These are phyloP conservation scores for Girardinichthys multiradiatus DNA, from an alignment of 2,113 vertebrate genomes.

Conservation along the genomic window DNA sequence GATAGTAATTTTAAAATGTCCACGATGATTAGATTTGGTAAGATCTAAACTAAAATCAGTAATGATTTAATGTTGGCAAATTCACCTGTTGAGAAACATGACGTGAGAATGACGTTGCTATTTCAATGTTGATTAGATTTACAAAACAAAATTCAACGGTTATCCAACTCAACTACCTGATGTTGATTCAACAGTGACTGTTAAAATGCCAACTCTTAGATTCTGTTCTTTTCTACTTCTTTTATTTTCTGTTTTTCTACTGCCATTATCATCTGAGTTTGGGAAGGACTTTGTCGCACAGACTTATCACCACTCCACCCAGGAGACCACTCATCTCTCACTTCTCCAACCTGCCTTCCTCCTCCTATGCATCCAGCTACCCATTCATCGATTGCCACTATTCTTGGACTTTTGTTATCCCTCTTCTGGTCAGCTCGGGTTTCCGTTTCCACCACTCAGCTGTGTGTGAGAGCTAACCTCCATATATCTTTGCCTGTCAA, in stretches of 20 bases:
- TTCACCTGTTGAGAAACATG: too few species aligned
- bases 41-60: too few species aligned
- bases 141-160: too few species aligned
- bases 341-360: constrained; percentile 65
- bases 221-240: constrained; percentile 60
- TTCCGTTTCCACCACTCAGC: constrained; percentile 76
- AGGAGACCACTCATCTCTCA: constrained; percentile 87
- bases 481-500: constrained; percentile 45
- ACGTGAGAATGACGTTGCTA: too few species aligned
- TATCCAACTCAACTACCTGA: too few species aligned
- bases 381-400: constrained; percentile 92
- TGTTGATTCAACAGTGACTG: too few species aligned
- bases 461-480: constrained; percentile 29
- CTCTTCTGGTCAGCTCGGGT: constrained; percentile 73
- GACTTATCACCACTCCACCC: constrained; percentile 90
- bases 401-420: constrained; percentile 90
- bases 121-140: too few species aligned
- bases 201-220: too few species aligned
- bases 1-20: too few species aligned
- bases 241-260: constrained; percentile 67
- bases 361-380: constrained; percentile 82
- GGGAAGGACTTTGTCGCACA: constrained; percentile 88
- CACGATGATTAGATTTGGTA: too few species aligned
- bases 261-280: constrained; percentile 69
- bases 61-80: too few species aligned